Base-by-base conservation (phyloP, 1,140 invertebrate species). In the Hycleus cichorii region DNA sequence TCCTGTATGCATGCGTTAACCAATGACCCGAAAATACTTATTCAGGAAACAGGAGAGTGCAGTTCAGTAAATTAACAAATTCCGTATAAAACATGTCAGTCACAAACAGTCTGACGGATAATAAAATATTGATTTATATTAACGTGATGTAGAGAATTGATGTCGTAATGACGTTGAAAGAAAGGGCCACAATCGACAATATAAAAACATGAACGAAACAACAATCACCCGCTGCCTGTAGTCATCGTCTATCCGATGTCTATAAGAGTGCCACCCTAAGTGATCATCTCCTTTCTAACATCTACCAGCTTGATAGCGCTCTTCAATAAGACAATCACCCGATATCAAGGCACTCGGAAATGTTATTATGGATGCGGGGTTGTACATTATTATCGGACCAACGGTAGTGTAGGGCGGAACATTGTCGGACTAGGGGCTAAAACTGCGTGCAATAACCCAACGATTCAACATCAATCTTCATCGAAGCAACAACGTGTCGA, bases 1-100 rank as follows among this genome's bases (percentile, higher is more conserved):
- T 71, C 66, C 67, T 67, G 66, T 32, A 32, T 65, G 60, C 62
- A 64, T 66, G 66, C 58, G 60, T 62, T 62, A 69, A 68, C 62
- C 66, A 69, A 67, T 68, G 68, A 69, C 64, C 67, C 67, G 64
- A 65, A 68, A 64, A 69, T 71, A 63, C 61, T 60, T 59, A 55
- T 64, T 64, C 60, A 60, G 63, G 63, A 67, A 67, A 60, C 52
- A 43, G 59, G 47, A 57, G 45, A 56, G 59, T 48, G 49, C 50
- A 61, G 49, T 52, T 52, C 48, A 57, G 39, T 61, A 50, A 62
- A 54, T 62, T 62, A 62, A 58, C 60, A 58, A 58, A 61, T 61
- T 47, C 55, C 54, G 27, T 62, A 59, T 58, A 49, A 60, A 60
- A 58, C 62, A 60, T 58, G 59, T 60, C 63, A 64, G 49, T 59